Percentiles rank a stretch among this genome's conserved stretches.
phyloP scores from a whole-genome alignment of 2,797 vertebrate genomes.

The Aplochiton taeniatus region DNA sequence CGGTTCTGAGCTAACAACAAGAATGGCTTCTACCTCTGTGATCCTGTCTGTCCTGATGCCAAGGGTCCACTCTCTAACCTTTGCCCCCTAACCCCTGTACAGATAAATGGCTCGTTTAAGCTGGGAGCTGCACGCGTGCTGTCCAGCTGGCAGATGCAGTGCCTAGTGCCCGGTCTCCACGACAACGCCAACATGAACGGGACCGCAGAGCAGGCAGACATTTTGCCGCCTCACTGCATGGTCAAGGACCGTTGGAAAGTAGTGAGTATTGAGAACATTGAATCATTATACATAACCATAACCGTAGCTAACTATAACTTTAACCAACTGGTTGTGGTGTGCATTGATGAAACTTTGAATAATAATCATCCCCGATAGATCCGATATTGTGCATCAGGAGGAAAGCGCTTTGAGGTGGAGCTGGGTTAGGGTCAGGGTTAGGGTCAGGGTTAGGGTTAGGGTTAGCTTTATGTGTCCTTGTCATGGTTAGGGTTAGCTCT shows the following conservation, averaged over 20 bases:
- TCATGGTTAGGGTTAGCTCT: no score
- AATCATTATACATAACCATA: no score
- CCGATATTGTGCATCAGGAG: no score
- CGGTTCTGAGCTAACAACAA: conserved; percentile 18
- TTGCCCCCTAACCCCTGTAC: conserved; percentile 27
- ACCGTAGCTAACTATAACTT: no score
- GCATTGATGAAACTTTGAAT: no score
- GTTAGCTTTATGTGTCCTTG: no score
- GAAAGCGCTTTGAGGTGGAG: no score
- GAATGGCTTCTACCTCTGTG: conserved; percentile 62
- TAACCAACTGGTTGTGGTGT: no score
- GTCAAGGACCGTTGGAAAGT: conserved; percentile 99
- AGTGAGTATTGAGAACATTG: conserved; percentile 83
- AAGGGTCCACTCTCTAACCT: not conserved
- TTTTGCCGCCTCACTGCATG: conserved; percentile 96
- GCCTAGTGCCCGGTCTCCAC: conserved; percentile 92
- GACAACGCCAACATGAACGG: conserved; percentile 99
- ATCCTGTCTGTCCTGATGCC: conserved; percentile 1
- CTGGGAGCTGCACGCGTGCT: conserved; percentile 90
- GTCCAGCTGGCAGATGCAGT: conserved; percentile 95
- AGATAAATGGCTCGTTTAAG: conserved; percentile 98
- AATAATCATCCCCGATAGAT: no score
- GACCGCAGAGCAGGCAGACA: conserved; percentile 93
- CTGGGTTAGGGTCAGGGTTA: no score
- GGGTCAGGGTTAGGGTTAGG: not conserved